Evolutionary conservation across 2,888 invertebrate species (phyloP).

Genomic region (Tineola bisselliella): DNA sequence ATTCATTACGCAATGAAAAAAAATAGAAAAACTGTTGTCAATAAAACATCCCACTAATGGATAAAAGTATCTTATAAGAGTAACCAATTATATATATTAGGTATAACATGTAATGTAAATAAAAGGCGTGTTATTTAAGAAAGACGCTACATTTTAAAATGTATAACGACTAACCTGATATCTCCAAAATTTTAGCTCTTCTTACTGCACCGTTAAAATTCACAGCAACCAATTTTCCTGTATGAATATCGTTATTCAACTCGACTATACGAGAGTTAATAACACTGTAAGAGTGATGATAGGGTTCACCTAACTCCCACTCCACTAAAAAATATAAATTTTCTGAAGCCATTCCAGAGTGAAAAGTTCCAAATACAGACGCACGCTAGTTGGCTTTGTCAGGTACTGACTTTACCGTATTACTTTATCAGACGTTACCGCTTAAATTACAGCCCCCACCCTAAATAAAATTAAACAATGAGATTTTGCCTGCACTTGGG

Average conservation of each 20-base stretch:
- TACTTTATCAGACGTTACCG: neutral
- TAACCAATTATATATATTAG: too few relatives aligned
- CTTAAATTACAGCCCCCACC: neutral
- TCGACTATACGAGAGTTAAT: constrained; percentile 8
- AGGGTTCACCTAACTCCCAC: neutral
- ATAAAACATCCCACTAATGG: too few relatives aligned
- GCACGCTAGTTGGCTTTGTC: neutral
- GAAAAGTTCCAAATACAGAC: neutral
- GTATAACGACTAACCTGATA: constrained; percentile 17
- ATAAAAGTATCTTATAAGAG: too few relatives aligned
- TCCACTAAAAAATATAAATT: neutral
- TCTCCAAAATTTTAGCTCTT: constrained; percentile 19
- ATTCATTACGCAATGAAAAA: too few relatives aligned
- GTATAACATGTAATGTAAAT: too few relatives aligned
- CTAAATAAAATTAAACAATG: neutral
- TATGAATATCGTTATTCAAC: constrained; percentile 16
- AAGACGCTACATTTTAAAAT: too few relatives aligned
- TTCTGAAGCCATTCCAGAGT: neutral
- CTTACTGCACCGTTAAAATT: constrained; percentile 13
- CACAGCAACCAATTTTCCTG: constrained; percentile 19
- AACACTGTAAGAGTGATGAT: neutral
- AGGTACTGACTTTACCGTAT: neutral
- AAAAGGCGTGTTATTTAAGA: too few relatives aligned
- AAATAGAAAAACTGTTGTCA: neutral
- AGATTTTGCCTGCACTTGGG: neutral